A percentile compares a stretch with the other conserved stretches of the same genome.
Evolutionary conservation across 2,113 vertebrate species (phyloP).

Genomic region (Protobothrops flavoviridis): DNA sequence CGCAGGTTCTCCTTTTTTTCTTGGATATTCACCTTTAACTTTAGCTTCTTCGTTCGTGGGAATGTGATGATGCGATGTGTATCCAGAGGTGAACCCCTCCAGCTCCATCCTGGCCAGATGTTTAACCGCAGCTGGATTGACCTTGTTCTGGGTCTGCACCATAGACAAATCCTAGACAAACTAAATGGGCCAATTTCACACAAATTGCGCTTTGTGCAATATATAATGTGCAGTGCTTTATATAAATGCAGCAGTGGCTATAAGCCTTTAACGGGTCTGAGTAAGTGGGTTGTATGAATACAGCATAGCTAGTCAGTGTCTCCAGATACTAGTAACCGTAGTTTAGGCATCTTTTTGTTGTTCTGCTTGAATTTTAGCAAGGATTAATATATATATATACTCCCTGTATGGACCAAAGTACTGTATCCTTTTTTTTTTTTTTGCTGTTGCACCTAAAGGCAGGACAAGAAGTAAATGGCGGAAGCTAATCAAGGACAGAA

Average conservation of each 20-base stretch:
- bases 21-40: background rate
- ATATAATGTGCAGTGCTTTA: background rate
- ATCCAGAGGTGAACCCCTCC: background rate
- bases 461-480: too few species aligned
- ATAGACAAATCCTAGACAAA: background rate
- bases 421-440: background rate
- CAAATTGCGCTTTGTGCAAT: background rate
- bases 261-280: background rate
- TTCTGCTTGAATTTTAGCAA: background rate
- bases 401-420: background rate
- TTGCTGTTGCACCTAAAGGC: background rate
- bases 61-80: background rate
- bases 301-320: background rate
- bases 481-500: too few species aligned
- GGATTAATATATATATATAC: background rate
- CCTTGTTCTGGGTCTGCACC: background rate
- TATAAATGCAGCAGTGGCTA: background rate
- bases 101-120: background rate
- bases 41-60: background rate
- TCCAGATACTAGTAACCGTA: background rate
- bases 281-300: background rate
- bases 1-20: background rate
- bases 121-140: background rate
- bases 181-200: background rate
- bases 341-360: background rate